phyloP scores from a whole-genome alignment of 2,888 invertebrate genomes.

The Asteroscopus sphinx region DNA sequence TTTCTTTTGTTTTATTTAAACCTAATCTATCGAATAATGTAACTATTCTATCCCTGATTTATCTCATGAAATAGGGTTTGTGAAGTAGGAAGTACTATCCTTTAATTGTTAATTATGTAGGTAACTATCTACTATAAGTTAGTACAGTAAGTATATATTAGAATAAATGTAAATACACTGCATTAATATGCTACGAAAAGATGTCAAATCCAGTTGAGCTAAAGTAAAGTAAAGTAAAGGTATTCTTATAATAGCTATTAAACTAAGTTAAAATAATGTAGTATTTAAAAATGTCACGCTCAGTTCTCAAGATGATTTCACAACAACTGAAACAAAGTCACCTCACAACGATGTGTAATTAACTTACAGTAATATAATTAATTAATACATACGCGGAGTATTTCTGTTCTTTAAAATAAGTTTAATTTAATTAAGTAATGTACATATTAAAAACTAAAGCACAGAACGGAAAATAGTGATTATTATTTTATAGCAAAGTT shows the following conservation, averaged over 20 bases:
- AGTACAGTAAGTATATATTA: neutral
- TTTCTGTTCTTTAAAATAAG: slow-evolving; percentile 6
- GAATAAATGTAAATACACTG: slow-evolving; percentile 29
- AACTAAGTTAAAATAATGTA: neutral
- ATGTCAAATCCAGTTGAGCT: neutral
- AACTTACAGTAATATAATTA: neutral
- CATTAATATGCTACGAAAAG: slow-evolving; percentile 31
- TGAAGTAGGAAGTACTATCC: slow-evolving; percentile 14
- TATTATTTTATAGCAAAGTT: slow-evolving; percentile 4
- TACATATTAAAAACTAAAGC: slow-evolving; percentile 25
- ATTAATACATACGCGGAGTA: neutral
- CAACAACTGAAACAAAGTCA: slow-evolving; percentile 5
- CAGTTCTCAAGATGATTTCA: slow-evolving; percentile 1
- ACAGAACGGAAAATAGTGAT: slow-evolving; percentile 40
- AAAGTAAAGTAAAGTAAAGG: no score
- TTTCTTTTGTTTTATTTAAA: neutral
- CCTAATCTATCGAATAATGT: neutral
- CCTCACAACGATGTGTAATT: slow-evolving; percentile 7
- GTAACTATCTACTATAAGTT: neutral
- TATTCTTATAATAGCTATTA: neutral
- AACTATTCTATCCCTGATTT: slow-evolving; percentile 53
- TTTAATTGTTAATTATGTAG: neutral
- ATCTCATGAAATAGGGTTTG: slow-evolving; percentile 54
- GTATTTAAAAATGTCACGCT: slow-evolving; percentile 1
- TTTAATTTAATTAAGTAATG: slow-evolving; percentile 32